Percentiles rank a stretch among this genome's conserved stretches.
Conservation (phyloP, 2,113 vertebrate genomes). For the Oophaga pumilio region DNA sequence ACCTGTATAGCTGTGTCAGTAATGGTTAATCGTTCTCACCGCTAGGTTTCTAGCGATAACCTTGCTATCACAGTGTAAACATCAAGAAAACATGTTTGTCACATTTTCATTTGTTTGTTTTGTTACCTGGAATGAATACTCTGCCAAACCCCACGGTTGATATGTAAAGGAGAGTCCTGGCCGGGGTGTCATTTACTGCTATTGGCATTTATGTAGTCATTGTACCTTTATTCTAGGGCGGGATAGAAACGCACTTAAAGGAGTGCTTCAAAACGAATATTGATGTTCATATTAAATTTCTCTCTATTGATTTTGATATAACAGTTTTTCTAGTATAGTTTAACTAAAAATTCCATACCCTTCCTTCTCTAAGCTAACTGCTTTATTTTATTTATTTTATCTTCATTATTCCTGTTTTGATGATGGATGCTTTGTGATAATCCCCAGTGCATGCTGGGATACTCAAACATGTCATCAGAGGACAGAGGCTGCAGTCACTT, state of each 20-base stretch:
- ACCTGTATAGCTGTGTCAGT: background rate
- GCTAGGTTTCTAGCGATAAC: conserved; percentile 12
- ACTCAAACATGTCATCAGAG: too few species aligned
- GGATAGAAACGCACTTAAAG: background rate
- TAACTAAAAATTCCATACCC: too few species aligned
- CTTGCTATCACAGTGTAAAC: background rate
- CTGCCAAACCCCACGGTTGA: background rate
- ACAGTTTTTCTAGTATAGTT: too few species aligned
- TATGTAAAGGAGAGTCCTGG: background rate
- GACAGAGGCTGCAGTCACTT: too few species aligned
- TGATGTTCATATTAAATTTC: too few species aligned
- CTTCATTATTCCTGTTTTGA: too few species aligned
- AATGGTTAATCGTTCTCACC: background rate
- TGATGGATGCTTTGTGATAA: too few species aligned
- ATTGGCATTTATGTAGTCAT: background rate
- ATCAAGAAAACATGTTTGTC: conserved; percentile 31
- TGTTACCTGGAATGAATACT: background rate
- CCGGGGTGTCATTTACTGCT: background rate
- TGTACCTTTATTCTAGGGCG: background rate
- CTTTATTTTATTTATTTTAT: too few species aligned
- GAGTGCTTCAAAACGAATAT: background rate
- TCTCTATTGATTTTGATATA: too few species aligned
- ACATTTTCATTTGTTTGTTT: conserved; percentile 30
- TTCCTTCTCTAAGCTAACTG: too few species aligned
- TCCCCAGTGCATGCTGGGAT: too few species aligned